Evolutionary conservation across 1,140 invertebrate species (phyloP).

Genomic region (Drosophila melanogaster): DNA sequence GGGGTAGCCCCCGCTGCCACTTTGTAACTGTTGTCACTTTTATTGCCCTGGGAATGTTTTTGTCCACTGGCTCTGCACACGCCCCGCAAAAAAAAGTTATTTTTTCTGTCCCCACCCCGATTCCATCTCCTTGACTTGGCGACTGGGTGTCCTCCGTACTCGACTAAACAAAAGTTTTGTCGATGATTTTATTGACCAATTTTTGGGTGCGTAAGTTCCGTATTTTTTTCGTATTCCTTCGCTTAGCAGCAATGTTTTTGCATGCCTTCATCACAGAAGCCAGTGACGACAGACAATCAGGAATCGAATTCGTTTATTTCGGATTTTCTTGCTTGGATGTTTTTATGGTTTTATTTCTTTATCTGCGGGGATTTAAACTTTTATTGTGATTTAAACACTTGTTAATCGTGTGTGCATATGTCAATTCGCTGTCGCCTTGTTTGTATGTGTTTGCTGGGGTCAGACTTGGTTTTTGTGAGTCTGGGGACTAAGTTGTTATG

Average conservation of each 20-base stretch:
- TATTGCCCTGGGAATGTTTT: slow-evolving; percentile 82
- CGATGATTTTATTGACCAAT: slow-evolving; percentile 83
- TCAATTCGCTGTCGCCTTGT: slow-evolving; percentile 56
- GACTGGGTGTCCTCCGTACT: slow-evolving; percentile 75
- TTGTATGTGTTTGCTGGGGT: slow-evolving; percentile 39
- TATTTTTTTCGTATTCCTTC: slow-evolving; percentile 33
- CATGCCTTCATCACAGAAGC: slow-evolving; percentile 49
- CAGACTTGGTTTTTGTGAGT: slow-evolving; percentile 5
- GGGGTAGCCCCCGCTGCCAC: slow-evolving; percentile 74
- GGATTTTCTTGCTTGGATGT: slow-evolving; percentile 45
- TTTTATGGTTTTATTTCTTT: slow-evolving; percentile 75
- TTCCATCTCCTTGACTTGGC: slow-evolving; percentile 15
- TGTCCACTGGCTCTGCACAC: slow-evolving; percentile 68
- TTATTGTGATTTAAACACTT: slow-evolving; percentile 84
- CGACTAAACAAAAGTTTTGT: slow-evolving; percentile 73
- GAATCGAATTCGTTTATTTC: slow-evolving; percentile 50
- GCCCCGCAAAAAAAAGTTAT: slow-evolving; percentile 47
- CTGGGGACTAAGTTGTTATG: slow-evolving; percentile 46
- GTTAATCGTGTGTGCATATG: slow-evolving; percentile 80
- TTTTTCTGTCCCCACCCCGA: slow-evolving; percentile 27
- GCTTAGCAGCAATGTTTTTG: slow-evolving; percentile 54
- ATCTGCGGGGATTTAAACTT: slow-evolving; percentile 80
- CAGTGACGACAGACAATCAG: slow-evolving; percentile 43
- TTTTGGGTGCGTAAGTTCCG: slow-evolving; percentile 77
- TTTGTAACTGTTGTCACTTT: slow-evolving; percentile 83